A percentile compares a stretch with the other conserved stretches of the same genome.
These are phyloP conservation scores for Leptura quadrifasciata DNA, from an alignment of 2,888 invertebrate species.

Conservation along the genomic window DNA sequence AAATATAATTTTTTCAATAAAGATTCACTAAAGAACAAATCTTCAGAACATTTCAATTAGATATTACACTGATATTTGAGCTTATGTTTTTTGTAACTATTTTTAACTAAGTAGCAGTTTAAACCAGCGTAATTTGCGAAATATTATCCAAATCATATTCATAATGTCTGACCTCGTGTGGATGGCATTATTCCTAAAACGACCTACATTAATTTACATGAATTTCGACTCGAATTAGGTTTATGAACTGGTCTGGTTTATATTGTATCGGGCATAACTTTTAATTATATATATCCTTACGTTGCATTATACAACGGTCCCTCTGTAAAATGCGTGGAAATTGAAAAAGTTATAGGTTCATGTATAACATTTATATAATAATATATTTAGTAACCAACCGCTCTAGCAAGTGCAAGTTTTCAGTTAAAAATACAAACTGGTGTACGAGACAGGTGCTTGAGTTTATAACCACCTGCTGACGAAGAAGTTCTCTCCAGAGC, in stretches of 20 bases:
- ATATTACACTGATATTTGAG: no score
- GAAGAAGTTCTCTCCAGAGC: conserved; percentile 32
- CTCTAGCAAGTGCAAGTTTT: conserved; percentile 65
- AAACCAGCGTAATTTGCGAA: no score
- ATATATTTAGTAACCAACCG: conserved; percentile 47
- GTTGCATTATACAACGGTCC: background rate
- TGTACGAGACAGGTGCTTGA: conserved; percentile 68
- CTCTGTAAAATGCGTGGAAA: background rate
- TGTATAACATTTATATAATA: conserved; percentile 5
- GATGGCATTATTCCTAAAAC: background rate
- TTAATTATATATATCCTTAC: background rate
- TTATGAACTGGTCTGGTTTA: background rate
- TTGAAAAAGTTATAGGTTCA: conserved; percentile 12
- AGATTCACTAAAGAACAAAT: no score
- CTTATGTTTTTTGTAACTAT: no score
- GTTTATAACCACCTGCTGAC: conserved; percentile 58
- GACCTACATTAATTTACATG: background rate
- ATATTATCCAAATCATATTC: background rate
- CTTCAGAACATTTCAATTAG: no score
- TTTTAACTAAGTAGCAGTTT: no score
- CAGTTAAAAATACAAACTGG: conserved; percentile 68
- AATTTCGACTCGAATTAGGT: background rate
- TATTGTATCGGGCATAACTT: background rate
- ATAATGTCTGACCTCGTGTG: background rate
- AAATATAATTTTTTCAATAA: no score